Base-by-base conservation (phyloP, 2,113 vertebrate genomes). In the Beaufortia kweichowensis region DNA sequence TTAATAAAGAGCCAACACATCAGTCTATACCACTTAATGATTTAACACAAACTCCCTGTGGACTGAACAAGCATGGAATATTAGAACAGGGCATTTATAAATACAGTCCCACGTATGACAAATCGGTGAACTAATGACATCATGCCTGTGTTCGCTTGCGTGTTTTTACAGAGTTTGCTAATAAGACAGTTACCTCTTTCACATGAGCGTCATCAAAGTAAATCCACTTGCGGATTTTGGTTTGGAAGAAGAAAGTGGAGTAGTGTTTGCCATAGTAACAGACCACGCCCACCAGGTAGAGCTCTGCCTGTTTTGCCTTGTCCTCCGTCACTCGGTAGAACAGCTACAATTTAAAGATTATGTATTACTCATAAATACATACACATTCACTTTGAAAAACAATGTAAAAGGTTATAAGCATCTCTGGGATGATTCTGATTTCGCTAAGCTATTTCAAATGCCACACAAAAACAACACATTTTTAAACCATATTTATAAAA, bases 231-330 rank as follows among this genome's bases (percentile, higher is more conserved):
- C 95, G 90, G 81, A 96, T 96, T 87, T 96, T 97, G 29, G 96
- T 98, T 91, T 98, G 95, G 88, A 98, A 97, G 90, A 98, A 97
- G 89, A 98, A 98, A 69, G 97, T 98, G 82, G 96, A 98, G 85
- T 98, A 98, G 83, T 98, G 96, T 88, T 96, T 96, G 84, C 96
- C 96, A 71, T 98, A 99, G 90, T 98, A 98, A 89, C 97, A 99
- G 81, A 99, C 96, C 96, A 98, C 96, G 81, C 96, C 96, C 15
- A 99, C 96, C 86, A 99, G 93, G 90, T 97, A 98, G 35, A 99
- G 92, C 87, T 99, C 97, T 19, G 94, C 89, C 79, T 93, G 94
- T 57, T 95, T 96, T 68, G 96, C 96, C 89, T 94, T 94, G 84
- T 97, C 96, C 91, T 98, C 96, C 8, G 94, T 96, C 84, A 99